phyloP scores from a whole-genome alignment of 2,797 vertebrate genomes.

The Trachops cirrhosus region DNA sequence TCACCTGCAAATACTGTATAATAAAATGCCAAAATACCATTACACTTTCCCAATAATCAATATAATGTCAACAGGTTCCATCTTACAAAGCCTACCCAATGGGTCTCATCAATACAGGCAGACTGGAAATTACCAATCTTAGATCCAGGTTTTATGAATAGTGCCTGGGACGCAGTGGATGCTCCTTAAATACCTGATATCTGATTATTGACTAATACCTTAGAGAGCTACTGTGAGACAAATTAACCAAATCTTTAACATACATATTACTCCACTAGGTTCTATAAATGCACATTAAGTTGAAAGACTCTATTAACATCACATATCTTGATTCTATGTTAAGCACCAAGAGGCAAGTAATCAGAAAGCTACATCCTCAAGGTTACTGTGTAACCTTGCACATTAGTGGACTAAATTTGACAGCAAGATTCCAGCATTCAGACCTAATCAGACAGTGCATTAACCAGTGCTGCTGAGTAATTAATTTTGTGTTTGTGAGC shows the following conservation, averaged over 20 bases:
- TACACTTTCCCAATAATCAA: background rate
- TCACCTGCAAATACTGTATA: background rate
- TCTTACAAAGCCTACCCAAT: background rate
- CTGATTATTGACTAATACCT: background rate
- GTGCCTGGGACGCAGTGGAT: background rate
- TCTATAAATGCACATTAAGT: background rate
- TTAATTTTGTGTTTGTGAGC: constrained; percentile 20
- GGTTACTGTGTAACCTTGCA: background rate
- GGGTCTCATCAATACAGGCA: background rate
- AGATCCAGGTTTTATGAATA: background rate
- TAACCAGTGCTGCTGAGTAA: background rate
- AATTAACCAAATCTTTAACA: constrained; percentile 22
- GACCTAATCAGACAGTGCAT: background rate
- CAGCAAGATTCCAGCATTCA: background rate
- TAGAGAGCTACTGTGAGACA: background rate
- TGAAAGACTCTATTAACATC: background rate
- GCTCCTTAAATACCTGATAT: background rate
- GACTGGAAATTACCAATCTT: background rate
- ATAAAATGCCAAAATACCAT: background rate
- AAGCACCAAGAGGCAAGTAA: background rate
- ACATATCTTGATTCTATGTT: background rate
- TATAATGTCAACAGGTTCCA: background rate
- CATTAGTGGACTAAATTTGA: background rate
- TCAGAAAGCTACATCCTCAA: background rate
- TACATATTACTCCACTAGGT: background rate